Evolutionary conservation across 2,888 invertebrate species (phyloP), one percentile per base, ranked within the genome.

Genomic region (Scaptomyza caliginosa): DNA sequence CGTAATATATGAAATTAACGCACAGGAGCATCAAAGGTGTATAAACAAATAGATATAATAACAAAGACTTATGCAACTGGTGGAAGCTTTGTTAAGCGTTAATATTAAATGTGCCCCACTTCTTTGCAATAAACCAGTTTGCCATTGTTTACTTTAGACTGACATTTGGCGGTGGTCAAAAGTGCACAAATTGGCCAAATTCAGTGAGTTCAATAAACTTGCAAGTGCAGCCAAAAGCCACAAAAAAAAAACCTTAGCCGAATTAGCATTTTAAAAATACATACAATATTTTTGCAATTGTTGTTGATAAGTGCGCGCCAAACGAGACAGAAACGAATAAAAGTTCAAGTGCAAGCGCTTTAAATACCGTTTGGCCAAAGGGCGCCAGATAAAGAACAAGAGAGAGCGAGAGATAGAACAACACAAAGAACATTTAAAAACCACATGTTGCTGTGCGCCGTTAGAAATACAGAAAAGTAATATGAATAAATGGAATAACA

Each of bases 301-400:
- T 32, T 26, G 65, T 24, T 66, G 68, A 82, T 68, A 71, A 68
- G 43, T 60, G 49, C 38, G 58, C 65, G 51, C 38, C 24, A 45
- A 13, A 32, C 26, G 23, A 30, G 6, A 23, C 8, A 11, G 28
- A 16, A 36, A 38, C n/a, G n/a, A n/a, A n/a, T n/a, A 34, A 56
- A 56, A 54, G 85, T 84, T 80, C 70, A 84, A 86, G 80, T 70
- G 67, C 86, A 83, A 42, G 56, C 19, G 67, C 68, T 55, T 74
- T 87, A 82, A 87, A 75, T 82, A 78, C 81, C 79, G 81, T 78
- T 82, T 19, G 30, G 42, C 13, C 45, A 57, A 69, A 63, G 40
- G 23, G 56, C 24, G 45, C 32, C 43, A 30, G 39, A 50, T 49
- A 66, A 34, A 55, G 49, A 45, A 34, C n/a, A 7, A 32, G 26